Conservation (phyloP, 2,797 vertebrate genomes). For the Typhlichthys eigenmanni region DNA sequence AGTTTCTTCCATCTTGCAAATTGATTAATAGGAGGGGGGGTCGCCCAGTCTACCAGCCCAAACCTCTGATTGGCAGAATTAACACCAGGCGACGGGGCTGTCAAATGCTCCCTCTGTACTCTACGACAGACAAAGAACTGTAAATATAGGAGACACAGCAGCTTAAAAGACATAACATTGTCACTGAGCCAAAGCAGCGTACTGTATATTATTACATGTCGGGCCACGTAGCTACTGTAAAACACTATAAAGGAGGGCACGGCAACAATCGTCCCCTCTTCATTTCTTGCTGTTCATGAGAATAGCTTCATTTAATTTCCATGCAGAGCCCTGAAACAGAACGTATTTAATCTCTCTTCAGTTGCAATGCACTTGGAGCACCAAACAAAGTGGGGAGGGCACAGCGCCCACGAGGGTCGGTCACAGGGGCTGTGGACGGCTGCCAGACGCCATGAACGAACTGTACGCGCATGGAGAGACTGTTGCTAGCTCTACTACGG, state of each 20-base stretch:
- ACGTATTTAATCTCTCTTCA: constrained; percentile 64
- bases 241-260: constrained; percentile 10
- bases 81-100: constrained; percentile 55
- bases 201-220: constrained; percentile 26
- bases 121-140: constrained; percentile 30
- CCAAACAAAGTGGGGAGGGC: constrained; percentile 65
- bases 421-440: constrained; percentile 67
- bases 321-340: constrained; percentile 34
- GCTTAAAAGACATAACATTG: constrained; percentile 37
- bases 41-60: constrained; percentile 57
- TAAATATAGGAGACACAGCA: constrained; percentile 44
- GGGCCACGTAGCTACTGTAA: constrained; percentile 20
- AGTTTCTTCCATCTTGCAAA: constrained; percentile 77
- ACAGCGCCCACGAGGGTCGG: constrained; percentile 74
- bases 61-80: constrained; percentile 67
- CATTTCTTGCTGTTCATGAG: constrained; percentile 20
- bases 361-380: constrained; percentile 65
- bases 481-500: constrained; percentile 74
- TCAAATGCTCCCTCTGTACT: constrained; percentile 48
- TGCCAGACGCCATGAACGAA: constrained; percentile 73
- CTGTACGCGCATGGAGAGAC: constrained; percentile 61
- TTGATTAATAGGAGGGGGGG: constrained; percentile 74
- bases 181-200: constrained; percentile 40
- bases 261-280: constrained; percentile 7
- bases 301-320: constrained; percentile 46